Evolutionary conservation across 2,888 invertebrate genomes (phyloP).

Genomic region (Hipparchia semele): DNA sequence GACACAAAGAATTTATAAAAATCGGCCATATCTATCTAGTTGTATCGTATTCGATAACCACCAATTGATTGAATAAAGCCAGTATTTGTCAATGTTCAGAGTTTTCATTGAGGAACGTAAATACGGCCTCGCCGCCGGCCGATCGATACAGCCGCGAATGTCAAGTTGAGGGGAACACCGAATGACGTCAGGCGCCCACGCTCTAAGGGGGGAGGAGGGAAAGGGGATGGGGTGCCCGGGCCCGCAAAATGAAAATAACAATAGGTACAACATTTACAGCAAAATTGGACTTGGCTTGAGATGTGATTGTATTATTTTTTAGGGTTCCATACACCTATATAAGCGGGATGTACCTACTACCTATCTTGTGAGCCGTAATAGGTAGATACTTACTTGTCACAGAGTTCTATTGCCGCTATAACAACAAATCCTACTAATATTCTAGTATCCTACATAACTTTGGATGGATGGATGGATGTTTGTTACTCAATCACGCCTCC

Average conservation of each 20-base stretch:
- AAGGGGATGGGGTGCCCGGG: not conserved
- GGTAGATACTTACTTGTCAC: too few relatives aligned
- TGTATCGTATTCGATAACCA: not conserved
- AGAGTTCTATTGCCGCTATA: too few relatives aligned
- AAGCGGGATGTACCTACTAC: too few relatives aligned
- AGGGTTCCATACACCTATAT: too few relatives aligned
- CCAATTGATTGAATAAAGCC: slow-evolving; percentile 2
- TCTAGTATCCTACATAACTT: too few relatives aligned
- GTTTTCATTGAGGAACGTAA: slow-evolving; percentile 30
- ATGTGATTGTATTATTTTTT: too few relatives aligned
- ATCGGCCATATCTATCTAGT: too few relatives aligned
- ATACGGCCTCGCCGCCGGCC: slow-evolving; percentile 18
- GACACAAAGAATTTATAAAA: too few relatives aligned
- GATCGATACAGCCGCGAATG: slow-evolving; percentile 46
- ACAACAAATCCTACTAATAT: too few relatives aligned
- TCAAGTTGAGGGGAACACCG: slow-evolving; percentile 40
- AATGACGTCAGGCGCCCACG: slow-evolving; percentile 42
- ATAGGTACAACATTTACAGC: not conserved
- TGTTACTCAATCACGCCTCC: too few relatives aligned
- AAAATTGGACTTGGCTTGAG: not conserved
- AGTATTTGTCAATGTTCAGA: slow-evolving; percentile 16
- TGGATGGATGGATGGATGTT: too few relatives aligned
- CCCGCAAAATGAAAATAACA: not conserved
- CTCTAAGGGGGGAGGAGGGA: not conserved
- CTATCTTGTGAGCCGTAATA: too few relatives aligned